Base-by-base conservation (phyloP, 2,113 vertebrate genomes). In the Suncus etruscus region DNA sequence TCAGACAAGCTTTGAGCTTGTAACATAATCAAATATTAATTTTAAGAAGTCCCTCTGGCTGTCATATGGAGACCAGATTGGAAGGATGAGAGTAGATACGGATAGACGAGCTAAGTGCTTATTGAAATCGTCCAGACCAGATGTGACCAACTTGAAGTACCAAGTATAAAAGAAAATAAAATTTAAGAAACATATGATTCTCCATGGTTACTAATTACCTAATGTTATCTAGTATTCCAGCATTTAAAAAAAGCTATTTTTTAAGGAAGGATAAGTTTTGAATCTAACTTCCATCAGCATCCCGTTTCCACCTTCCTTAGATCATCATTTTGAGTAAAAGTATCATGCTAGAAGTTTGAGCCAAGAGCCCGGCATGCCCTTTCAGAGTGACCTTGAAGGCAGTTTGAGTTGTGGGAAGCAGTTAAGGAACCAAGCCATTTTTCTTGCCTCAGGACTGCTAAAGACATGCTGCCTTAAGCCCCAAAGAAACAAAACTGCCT, bases 111-210 rank as follows among this genome's bases (percentile, higher is more conserved):
- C 65, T 65, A 51, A 47, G 25, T 73, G 90, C 27, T 48, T 72
- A 75, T 4, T 29, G 20, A 77, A 69, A 31, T 32, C 18, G 6
- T 80, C 10, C 51, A 86, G 51, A 80, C 8, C 31, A 76, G 4
- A 92, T 14, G 3, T 51, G 68, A 87, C 22, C 24, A 83, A 83
- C 74, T 68, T 79, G 54, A 87, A 18, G 22, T 63, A 12, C 29
- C 32, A 69, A 1, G 24, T n/a, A 11, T 68, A 80, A 76, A 92
- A 88, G 68, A 94, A 63, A 81, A 76, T 74, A 47, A 94, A 27
- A 74, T 31, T 90, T 25, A 24, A 74, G 29, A 48, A 54, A 15
- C 32, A 79, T 29, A 66, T 10, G 25, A 29, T 27, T 27, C 14
- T 51, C 50, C 68, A 83, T 32, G 15, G 11, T 48, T 11, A 27